These are phyloP conservation scores for Campodea augens DNA, from an alignment of 1,140 invertebrate species.

Conservation along the genomic window DNA sequence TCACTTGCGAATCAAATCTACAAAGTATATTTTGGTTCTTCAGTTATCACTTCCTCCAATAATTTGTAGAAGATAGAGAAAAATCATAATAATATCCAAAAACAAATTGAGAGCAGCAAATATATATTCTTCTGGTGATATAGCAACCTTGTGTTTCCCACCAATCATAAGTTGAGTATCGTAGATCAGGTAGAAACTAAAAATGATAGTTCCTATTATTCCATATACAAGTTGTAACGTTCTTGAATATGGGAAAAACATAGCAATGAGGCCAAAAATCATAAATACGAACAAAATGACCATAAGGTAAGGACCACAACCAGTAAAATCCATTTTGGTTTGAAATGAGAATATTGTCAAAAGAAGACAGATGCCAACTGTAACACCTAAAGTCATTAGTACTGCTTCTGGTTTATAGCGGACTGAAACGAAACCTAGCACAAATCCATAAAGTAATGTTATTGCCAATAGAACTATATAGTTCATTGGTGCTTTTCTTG, in stretches of 20 bases:
- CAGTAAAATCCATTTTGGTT: slow-evolving; percentile 84
- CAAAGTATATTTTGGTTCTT: too few relatives aligned
- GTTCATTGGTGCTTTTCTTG: too few relatives aligned
- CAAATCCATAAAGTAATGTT: too few relatives aligned
- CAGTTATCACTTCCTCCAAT: too few relatives aligned
- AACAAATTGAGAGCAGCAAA: slow-evolving; percentile 83
- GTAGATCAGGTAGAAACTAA: slow-evolving; percentile 64
- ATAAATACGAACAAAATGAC: slow-evolving; percentile 56
- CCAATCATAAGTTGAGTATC: slow-evolving; percentile 92
- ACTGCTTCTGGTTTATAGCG: slow-evolving; percentile 33
- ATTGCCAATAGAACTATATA: too few relatives aligned
- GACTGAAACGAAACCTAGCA: too few relatives aligned
- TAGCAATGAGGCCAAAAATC: slow-evolving; percentile 61
- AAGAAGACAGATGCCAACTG: slow-evolving; percentile 53
- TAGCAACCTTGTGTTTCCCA: slow-evolving; percentile 70
- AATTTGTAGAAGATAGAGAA: slow-evolving; percentile 54
- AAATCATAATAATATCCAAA: slow-evolving; percentile 77
- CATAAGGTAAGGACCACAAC: slow-evolving; percentile 53
- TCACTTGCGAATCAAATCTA: too few relatives aligned
- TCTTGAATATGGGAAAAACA: slow-evolving; percentile 41
- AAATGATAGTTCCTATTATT: slow-evolving; percentile 51
- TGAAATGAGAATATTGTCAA: slow-evolving; percentile 88
- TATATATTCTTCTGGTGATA: slow-evolving; percentile 92
- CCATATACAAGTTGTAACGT: slow-evolving; percentile 53
- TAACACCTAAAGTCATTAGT: slow-evolving; percentile 61